These are phyloP conservation scores for Mormoops blainvillei DNA, from an alignment of 2,113 vertebrate species.

Conservation along the genomic window DNA sequence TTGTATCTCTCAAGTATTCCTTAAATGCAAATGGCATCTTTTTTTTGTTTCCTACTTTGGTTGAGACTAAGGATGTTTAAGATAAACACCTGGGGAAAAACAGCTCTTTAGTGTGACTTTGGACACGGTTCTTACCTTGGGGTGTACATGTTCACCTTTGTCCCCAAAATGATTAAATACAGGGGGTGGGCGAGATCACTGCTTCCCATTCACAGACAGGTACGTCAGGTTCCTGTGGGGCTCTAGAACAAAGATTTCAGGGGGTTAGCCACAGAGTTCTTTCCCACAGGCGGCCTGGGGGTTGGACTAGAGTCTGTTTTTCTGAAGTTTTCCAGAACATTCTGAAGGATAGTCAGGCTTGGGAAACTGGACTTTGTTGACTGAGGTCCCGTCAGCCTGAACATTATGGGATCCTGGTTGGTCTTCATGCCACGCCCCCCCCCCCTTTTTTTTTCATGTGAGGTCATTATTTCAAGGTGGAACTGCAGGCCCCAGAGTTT, in stretches of 20 bases:
- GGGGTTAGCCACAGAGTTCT: neutral
- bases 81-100: neutral
- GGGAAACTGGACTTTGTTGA: neutral
- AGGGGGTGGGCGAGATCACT: neutral
- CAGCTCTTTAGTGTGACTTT: neutral
- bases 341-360: neutral
- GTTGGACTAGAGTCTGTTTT: neutral
- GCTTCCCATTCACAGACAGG: neutral
- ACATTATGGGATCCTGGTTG: neutral
- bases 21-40: neutral
- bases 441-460: neutral
- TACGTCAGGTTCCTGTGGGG: neutral
- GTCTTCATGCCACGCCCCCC: neutral
- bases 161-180: neutral
- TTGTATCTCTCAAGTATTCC: neutral
- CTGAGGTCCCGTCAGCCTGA: neutral
- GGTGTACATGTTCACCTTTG: neutral
- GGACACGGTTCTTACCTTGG: neutral
- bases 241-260: neutral
- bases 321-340: neutral
- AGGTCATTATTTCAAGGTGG: neutral
- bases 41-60: neutral
- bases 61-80: neutral
- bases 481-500: neutral
- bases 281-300: neutral